Base-by-base conservation (phyloP, 2,888 invertebrate species). In the Nebria brevicollis region DNA sequence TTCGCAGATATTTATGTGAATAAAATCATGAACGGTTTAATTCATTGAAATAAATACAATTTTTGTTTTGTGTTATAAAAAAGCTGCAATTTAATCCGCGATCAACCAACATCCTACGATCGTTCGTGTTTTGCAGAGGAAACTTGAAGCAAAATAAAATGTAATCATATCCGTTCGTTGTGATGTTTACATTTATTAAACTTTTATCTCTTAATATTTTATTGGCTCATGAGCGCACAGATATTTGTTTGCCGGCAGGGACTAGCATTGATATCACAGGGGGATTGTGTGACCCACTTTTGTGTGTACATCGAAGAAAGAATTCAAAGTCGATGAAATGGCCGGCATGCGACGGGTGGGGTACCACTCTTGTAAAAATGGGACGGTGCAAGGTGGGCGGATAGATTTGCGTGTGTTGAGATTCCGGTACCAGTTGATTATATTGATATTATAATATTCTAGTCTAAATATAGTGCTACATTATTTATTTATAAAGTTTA, bases 101-200 rank as follows among this genome's bases (percentile, higher is more conserved):
- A 54, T 54, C 54, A 54, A 8, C 8, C 11, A 54, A 2, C 54
- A 54, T 11, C 54, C 54, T 11, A 6, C 54, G 13, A 11, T 13
- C 54, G 8, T 54, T 54, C 54, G 54, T 54, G 54, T 54, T 54
- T 54, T 64, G 42, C 15, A 64, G 15, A 75, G 75, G 75, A 75
- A 75, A 75, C 15, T 25, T 15, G 75, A 75, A 34, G 25, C 64
- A 75, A 77, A 77, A 41, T 66, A 77, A 70, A 77, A 77, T 68
- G 77, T 77, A 77, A 77, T 42, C 70, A 68, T 77, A 54, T 66
- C 54, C 10, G 65, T 77, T 70, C 64, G 72, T n/a, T n/a, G 70
- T 43, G 70, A 64, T 54, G 43, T 77, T 77, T 77, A 72, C 72
- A 72, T 72, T 77, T 77, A 77, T 77, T 77, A 77, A 77, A 77